A percentile compares a stretch with the other conserved stretches of the same genome.
Evolutionary conservation across 2,113 vertebrate species (phyloP).

Genomic region (Perognathus longimembris): DNA sequence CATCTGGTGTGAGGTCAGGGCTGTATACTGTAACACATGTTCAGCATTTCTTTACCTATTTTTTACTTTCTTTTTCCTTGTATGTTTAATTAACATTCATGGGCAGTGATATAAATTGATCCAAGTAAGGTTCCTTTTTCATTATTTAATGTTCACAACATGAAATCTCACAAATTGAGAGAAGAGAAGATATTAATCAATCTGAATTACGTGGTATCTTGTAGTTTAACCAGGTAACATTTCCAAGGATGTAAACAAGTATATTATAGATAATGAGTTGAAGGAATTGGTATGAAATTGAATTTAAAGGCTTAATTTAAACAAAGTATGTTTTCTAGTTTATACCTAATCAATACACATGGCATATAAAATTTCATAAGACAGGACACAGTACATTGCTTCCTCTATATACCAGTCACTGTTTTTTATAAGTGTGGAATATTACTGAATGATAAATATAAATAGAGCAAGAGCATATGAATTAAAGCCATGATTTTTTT

Average conservation of each 20-base stretch:
- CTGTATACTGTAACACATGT: neutral
- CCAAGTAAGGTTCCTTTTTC: neutral
- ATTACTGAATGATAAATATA: conserved; percentile 72
- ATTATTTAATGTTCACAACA: conserved; percentile 41
- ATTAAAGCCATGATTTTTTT: conserved; percentile 54
- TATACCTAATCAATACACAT: conserved; percentile 67
- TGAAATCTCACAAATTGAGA: conserved; percentile 39
- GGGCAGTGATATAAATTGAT: conserved; percentile 35
- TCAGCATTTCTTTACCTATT: neutral
- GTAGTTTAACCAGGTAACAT: conserved; percentile 72
- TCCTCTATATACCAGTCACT: conserved; percentile 52
- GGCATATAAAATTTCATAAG: conserved; percentile 73
- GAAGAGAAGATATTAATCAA: conserved; percentile 58
- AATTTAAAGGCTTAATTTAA: conserved; percentile 82
- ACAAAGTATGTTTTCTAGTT: conserved; percentile 74
- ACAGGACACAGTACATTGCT: conserved; percentile 63
- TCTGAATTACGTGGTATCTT: conserved; percentile 63
- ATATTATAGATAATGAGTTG: conserved; percentile 78
- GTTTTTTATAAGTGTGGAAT: conserved; percentile 69
- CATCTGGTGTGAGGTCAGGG: neutral
- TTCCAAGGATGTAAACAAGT: conserved; percentile 77
- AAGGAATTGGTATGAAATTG: conserved; percentile 77
- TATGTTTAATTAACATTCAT: conserved; percentile 39
- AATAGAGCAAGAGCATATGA: conserved; percentile 68
- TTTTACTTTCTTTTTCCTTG: conserved; percentile 6